A percentile compares a stretch with the other conserved stretches of the same genome.
phyloP scores from a whole-genome alignment of 2,888 invertebrate species.

The Mesochorus sp. region DNA sequence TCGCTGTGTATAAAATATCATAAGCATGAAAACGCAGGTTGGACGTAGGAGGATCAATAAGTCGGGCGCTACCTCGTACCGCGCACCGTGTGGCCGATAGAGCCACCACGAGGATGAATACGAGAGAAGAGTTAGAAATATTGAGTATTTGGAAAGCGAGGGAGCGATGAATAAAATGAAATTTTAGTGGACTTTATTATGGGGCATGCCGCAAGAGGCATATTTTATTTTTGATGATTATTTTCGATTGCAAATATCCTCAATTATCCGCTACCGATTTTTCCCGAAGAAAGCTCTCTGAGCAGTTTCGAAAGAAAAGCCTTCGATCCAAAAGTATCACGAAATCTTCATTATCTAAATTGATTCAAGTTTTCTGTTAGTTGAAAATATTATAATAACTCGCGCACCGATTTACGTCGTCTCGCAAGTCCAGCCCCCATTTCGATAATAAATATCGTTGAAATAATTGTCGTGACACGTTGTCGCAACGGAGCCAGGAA shows the following conservation, averaged over 20 bases:
- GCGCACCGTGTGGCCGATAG: constrained; percentile 59
- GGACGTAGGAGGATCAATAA: constrained; percentile 77
- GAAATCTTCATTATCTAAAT: constrained; percentile 11
- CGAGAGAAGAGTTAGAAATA: constrained; percentile 28
- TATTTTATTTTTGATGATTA: no score
- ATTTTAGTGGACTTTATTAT: no score
- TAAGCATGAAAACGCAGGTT: constrained; percentile 56
- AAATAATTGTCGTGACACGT: constrained; percentile 22
- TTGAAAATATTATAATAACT: constrained; percentile 21
- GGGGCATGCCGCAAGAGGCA: no score
- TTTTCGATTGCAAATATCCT: no score
- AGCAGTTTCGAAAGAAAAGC: no score
- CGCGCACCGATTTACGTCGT: constrained; percentile 68
- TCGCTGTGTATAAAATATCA: constrained; percentile 64
- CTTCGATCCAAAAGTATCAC: no score
- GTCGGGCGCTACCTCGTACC: constrained; percentile 71
- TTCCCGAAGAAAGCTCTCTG: no score
- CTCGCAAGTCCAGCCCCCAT: constrained; percentile 68
- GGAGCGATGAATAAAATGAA: constrained; percentile 26
- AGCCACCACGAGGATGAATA: constrained; percentile 22
- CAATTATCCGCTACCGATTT: no score
- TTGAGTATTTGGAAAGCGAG: no score
- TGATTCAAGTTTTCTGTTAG: neutral
- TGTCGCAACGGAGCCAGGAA: constrained; percentile 3
- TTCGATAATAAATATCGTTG: constrained; percentile 45